Evolutionary conservation across 2,888 invertebrate species (phyloP), one percentile per base, ranked within the genome.

Genomic region (Mylabris sibirica): DNA sequence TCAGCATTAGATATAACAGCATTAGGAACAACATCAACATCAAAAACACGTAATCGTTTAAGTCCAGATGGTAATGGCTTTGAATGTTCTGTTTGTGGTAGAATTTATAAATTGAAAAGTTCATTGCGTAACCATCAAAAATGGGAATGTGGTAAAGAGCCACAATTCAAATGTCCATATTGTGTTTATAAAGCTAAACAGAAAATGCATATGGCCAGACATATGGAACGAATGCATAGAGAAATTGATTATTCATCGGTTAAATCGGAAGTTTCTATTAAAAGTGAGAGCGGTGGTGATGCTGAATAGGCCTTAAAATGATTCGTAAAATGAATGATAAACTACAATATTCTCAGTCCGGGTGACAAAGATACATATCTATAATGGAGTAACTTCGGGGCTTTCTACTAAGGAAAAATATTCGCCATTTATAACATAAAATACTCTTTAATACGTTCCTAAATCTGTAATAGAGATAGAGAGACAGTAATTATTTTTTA

Each of bases 41-140:
- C 72, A 24, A 75, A 75, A 63, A 60, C 74, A 12, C 75, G 73
- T 49, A 69, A 64, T 62, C 73, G 71, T 49, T 63, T 74, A 63
- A 70, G 74, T 74, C 69, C 79, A 79, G 78, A 79, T 77, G 69
- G 67, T 73, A 63, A 60, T 71, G 87, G 89, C 81, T 93, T 93
- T 88, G 89, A 90, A 69, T 94, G 94, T 85, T 90, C 92, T 66
- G 93, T 93, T 80, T 95, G 95, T 85, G 94, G 93, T 71, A 89
- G 95, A 75, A 90, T 93, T 73, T 95, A 95, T 87, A 95, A 95
- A 84, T 88, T 95, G 76, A 95, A 95, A 86, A 94, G 94, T 77
- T 94, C 94, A 70, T 86, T 93, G 79, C 89, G 93, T 72, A 93
- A 93, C 84, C 75, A 75, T 63, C 66, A 64, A 60, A 74, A 77